Conservation (phyloP, 35 echinoderm and acorn worm species). For the Heliocidaris tuberculata region DNA sequence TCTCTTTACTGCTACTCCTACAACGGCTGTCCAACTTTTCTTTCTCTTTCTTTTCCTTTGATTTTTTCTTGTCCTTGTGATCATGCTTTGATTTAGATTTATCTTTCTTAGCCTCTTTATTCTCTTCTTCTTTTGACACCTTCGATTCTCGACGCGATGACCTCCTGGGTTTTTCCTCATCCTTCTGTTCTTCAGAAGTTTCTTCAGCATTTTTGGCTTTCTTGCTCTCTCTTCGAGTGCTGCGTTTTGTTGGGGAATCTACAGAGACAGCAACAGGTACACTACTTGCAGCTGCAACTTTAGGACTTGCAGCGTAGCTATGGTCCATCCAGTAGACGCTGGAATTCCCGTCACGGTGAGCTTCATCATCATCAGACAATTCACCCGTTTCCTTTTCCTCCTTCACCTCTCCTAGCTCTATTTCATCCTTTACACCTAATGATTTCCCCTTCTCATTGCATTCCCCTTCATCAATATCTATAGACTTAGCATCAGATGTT, state of each 20-base stretch:
- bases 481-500: background rate
- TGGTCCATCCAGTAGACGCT: constrained; percentile 47
- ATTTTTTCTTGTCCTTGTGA: constrained; percentile 6
- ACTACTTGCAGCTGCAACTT: background rate
- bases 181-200: background rate
- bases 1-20: background rate
- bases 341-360: background rate
- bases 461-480: background rate
- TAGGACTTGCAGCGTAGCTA: constrained; percentile 20
- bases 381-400: constrained; percentile 22
- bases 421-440: background rate
- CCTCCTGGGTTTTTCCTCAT: background rate
- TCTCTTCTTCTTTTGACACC: constrained; percentile 1
- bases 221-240: background rate
- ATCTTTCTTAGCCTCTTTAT: background rate
- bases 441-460: background rate
- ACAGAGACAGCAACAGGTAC: background rate
- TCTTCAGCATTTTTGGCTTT: background rate
- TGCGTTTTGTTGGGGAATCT: background rate
- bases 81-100: background rate
- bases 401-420: background rate
- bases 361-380: background rate
- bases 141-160: background rate
- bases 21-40: background rate
- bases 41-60: background rate